phyloP scores from a whole-genome alignment of 2,888 invertebrate genomes.

The Drosophila meridionalis region DNA sequence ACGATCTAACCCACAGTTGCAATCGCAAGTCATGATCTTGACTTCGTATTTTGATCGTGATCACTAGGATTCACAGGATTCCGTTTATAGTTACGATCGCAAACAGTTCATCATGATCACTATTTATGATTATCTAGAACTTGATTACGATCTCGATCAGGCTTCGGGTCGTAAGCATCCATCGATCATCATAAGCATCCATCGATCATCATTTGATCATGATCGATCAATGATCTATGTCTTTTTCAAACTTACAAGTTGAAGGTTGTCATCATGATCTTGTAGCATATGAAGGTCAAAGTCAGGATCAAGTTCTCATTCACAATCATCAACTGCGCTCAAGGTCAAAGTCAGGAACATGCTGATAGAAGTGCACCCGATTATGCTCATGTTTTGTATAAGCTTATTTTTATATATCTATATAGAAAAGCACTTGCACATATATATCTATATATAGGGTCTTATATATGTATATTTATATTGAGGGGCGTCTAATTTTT shows the following conservation, averaged over 20 bases:
- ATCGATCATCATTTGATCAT: neutral
- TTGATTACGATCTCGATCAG: neutral
- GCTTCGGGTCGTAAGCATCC: neutral
- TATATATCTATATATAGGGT: neutral
- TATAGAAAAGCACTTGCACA: conserved; percentile 3
- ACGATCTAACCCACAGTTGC: neutral
- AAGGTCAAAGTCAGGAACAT: conserved; percentile 2
- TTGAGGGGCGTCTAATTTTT: conserved; percentile 5
- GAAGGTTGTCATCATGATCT: neutral
- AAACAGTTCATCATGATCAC: neutral
- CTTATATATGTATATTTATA: neutral
- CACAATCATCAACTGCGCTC: conserved; percentile 4
- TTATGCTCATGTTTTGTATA: conserved; percentile 42
- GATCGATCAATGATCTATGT: neutral
- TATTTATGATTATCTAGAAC: neutral
- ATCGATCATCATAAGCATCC: neutral
- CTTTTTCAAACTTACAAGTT: neutral
- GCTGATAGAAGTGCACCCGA: conserved; percentile 1
- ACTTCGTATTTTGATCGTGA: too few relatives aligned
- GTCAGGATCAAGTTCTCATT: neutral
- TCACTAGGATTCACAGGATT: too few relatives aligned
- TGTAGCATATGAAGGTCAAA: too few relatives aligned
- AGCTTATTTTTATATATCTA: conserved; percentile 63
- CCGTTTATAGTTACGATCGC: neutral
- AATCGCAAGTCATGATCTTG: too few relatives aligned